Base-by-base conservation (phyloP, 2,113 vertebrate genomes). In the Saguinus midas region DNA sequence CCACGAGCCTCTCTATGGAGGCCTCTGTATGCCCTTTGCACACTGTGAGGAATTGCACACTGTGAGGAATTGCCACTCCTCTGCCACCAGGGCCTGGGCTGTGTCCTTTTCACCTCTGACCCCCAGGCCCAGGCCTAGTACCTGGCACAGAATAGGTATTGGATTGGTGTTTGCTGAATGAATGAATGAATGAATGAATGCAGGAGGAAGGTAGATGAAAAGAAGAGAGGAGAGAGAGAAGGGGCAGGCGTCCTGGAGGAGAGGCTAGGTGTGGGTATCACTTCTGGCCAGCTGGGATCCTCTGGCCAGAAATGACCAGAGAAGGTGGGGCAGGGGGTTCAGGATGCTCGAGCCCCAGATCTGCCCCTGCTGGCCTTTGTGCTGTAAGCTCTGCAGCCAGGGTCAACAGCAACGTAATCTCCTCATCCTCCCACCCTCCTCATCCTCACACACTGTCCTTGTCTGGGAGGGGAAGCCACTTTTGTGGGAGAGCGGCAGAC, bases 321-420 rank as follows among this genome's bases (percentile, higher is more conserved):
- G 27, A 64, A 14, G 61, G 5, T 0, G 4, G 18, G 45, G 3
- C 1, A 6, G 0, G 12, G 13, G 29, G n/a, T 4, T 0, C 5
- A 40, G 37, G 43, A 32, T 20, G 64, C 32, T 66, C 6, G 2
- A 23, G 70, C n/a, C 32, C 40, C 58, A 72, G 82, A 50, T 55
- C 52, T 83, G 52, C 21, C 25, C 5, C 27, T 64, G 1, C 50
- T 5, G 13, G 16, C 61, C 29, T 64, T 64, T 0, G 5, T 14
- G 40, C 4, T 1, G 27, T 25, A 6, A 3, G 27, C n/a, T 40
- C n/a, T 18, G 61, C 48, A 8, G 4, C 25, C 3, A 25, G 85
- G 6, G 4, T 5, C 9, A 10, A 32, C 8, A 18, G 43, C 16
- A 55, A 68, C 4, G 7, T 13, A 8, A 21, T 6, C 10, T 8